phyloP scores from a whole-genome alignment of 2,797 vertebrate species.

The Sibirionetta formosa region DNA sequence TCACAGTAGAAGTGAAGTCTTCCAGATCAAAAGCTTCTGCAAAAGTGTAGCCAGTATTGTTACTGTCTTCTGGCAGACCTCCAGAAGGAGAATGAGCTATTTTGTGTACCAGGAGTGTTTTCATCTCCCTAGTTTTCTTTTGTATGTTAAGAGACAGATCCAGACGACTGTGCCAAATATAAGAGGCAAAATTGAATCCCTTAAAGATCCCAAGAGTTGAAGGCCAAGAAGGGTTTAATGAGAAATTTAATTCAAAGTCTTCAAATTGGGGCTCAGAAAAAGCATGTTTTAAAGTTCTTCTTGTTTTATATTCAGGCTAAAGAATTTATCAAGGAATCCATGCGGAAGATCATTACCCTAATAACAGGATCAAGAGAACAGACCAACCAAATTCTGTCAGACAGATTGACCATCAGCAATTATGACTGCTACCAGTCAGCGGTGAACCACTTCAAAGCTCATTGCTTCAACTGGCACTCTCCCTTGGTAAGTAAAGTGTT shows the following conservation, averaged over 20 bases:
- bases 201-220: neutral
- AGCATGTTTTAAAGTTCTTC: neutral
- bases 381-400: constrained; percentile 79
- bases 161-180: neutral
- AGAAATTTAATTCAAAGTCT: neutral
- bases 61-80: neutral
- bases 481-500: constrained; percentile 79
- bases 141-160: neutral
- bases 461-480: constrained; percentile 95
- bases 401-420: constrained; percentile 80
- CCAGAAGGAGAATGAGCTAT: neutral
- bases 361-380: constrained; percentile 75
- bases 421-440: constrained; percentile 88
- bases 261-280: neutral
- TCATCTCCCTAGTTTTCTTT: neutral
- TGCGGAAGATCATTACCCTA: constrained; percentile 83
- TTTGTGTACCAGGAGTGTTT: neutral
- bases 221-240: neutral
- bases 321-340: constrained; percentile 83
- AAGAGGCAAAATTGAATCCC: neutral
- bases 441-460: constrained; percentile 86
- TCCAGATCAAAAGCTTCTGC: neutral
- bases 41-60: neutral
- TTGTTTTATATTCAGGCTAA: constrained; percentile 79
- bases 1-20: neutral